Base-by-base conservation (phyloP, 2,888 invertebrate genomes). In the Teleogryllus oceanicus region DNA sequence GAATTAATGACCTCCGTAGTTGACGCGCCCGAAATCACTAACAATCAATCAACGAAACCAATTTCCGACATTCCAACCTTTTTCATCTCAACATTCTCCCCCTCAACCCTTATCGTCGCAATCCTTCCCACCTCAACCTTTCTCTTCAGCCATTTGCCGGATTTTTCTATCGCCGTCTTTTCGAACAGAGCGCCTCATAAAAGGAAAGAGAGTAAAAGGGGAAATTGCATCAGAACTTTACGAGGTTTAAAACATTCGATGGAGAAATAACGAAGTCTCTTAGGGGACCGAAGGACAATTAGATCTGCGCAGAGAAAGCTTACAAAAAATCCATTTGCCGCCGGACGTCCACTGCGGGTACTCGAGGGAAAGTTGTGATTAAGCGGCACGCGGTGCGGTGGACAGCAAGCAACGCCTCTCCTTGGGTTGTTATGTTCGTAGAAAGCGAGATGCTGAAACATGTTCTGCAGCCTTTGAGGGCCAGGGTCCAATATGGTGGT, bases 211-310 rank as follows among this genome's bases (percentile, higher is more conserved):
- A 76, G 21, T 76, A 20, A 12, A 24, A 37, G n/a, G 11, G 20
- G 24, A 21, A 49, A 37, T 76, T 76, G 24, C 49, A 37, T 62
- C 62, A 76, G 8, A 62, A 62, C 16, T 62, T 62, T 62, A 62
- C n/a, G 62, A 62, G 62, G 62, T 62, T 62, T 62, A 62, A 62
- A 62, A 62, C n/a, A n/a, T 62, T 62, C 62, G 62, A 62, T 16
- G 62, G 62, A 62, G 62, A 62, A 62, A 62, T 62, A 62, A 62
- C 62, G 62, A 62, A 62, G 62, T n/a, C 62, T 62, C n/a, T 16
- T 0, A 62, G 62, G 37, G 62, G 16, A 62, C 62, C 62, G n/a
- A 16, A 62, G n/a, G 62, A 62, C 62, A 62, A 62, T 62, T 62
- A 62, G 62, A 62, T 62, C 62, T 37, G 37, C 37, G 37, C 37